A percentile compares a stretch with the other conserved stretches of the same genome.
Evolutionary conservation across 2,113 vertebrate genomes (phyloP).

Genomic region (Planiliza haematocheilus): DNA sequence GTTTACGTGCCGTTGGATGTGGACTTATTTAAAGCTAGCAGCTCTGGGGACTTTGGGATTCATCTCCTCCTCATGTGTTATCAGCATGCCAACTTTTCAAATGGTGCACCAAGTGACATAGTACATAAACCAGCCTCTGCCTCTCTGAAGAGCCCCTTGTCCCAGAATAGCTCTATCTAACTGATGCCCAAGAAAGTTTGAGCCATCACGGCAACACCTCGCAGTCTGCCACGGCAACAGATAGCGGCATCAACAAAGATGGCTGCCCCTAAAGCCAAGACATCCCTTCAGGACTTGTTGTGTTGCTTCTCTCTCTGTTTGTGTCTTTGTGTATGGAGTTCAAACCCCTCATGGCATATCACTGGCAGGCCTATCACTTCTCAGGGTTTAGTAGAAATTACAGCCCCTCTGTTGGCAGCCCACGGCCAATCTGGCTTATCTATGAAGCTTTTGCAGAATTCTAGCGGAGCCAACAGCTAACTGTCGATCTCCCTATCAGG

Average conservation of each 20-base stretch:
- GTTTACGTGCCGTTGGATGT: conserved; percentile 60
- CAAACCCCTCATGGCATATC: background rate
- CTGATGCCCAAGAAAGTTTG: conserved; percentile 77
- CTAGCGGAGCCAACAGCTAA: conserved; percentile 48
- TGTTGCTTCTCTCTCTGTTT: background rate
- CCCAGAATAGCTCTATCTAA: conserved; percentile 85
- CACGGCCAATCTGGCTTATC: conserved; percentile 27
- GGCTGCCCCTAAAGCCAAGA: conserved; percentile 39
- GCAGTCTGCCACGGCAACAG: conserved; percentile 67
- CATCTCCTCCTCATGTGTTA: conserved; percentile 79
- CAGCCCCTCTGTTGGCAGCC: background rate
- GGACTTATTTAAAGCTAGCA: conserved; percentile 80
- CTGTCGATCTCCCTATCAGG: conserved; percentile 69
- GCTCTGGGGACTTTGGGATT: conserved; percentile 77
- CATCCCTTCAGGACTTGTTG: background rate
- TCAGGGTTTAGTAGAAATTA: background rate
- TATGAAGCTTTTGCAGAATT: conserved; percentile 36
- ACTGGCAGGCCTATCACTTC: background rate
- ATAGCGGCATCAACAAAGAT: conserved; percentile 77
- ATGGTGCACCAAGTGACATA: conserved; percentile 75
- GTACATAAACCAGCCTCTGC: conserved; percentile 82
- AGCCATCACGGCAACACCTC: conserved; percentile 80
- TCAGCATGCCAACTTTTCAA: conserved; percentile 78
- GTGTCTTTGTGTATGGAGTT: background rate
- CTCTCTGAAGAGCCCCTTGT: conserved; percentile 78